A percentile compares a stretch with the other conserved stretches of the same genome.
phyloP scores from a whole-genome alignment of 2,797 vertebrate species.

The Antennarius maculatus region DNA sequence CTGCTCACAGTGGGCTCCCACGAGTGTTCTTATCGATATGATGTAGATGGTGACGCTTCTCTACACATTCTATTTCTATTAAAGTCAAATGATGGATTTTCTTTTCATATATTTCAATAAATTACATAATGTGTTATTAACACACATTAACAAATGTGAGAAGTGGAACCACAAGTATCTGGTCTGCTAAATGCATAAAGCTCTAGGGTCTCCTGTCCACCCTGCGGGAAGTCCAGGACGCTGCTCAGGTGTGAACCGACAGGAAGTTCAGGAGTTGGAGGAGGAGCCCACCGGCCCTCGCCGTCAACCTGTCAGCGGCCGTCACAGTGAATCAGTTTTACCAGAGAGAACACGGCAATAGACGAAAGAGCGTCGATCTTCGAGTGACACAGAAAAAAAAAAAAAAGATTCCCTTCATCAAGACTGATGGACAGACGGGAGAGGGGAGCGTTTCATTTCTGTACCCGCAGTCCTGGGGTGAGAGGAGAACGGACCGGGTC shows the following conservation, averaged over 20 bases:
- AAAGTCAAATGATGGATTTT: constrained; percentile 68
- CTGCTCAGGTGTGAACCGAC: constrained; percentile 14
- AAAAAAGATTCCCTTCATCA: constrained; percentile 61
- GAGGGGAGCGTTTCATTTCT: constrained; percentile 42
- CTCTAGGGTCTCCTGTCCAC: constrained; percentile 48
- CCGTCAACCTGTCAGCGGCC: constrained; percentile 36
- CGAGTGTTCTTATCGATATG: no score
- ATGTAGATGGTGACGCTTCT: constrained; percentile 15
- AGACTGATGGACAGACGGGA: constrained; percentile 11
- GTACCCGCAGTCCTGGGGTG: constrained; percentile 68
- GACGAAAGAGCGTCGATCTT: constrained; percentile 53
- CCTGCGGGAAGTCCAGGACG: constrained; percentile 41
- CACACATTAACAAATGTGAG: constrained; percentile 81
- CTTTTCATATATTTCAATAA: constrained; percentile 78
- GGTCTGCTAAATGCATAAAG: constrained; percentile 80
- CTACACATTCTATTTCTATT: constrained; percentile 58
- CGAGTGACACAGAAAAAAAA: constrained; percentile 37
- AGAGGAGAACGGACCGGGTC: constrained; percentile 59
- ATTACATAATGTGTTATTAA: constrained; percentile 79
- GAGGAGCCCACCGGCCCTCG: constrained; percentile 18
- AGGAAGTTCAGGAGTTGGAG: constrained; percentile 4
- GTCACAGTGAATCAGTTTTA: constrained; percentile 51
- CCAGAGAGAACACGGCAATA: constrained; percentile 50
- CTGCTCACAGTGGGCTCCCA: constrained; percentile 61
- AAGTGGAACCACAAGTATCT: constrained; percentile 84